phyloP scores from a whole-genome alignment of 1,140 invertebrate genomes.

The Bombus fervidus region DNA sequence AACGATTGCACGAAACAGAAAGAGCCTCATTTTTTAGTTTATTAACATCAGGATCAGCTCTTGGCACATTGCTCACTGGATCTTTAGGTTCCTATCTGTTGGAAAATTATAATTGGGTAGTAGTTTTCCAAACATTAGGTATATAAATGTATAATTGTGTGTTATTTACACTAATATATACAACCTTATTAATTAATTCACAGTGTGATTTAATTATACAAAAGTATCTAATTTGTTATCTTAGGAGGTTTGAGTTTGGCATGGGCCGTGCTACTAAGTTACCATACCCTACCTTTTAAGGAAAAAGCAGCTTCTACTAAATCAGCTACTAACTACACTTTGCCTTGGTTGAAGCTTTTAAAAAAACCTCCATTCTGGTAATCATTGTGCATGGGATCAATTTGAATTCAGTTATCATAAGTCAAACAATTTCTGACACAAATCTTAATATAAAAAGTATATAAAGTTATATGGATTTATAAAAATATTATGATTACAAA shows the following conservation, averaged over 20 bases:
- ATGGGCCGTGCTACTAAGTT: constrained; percentile 83
- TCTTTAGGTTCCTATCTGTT: constrained; percentile 87
- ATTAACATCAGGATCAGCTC: constrained; percentile 86
- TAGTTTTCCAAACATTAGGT: constrained; percentile 88
- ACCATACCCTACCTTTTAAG: constrained; percentile 78
- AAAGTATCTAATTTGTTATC: constrained; percentile 28
- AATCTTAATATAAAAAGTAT: constrained; percentile 15
- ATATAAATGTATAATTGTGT: constrained; percentile 49
- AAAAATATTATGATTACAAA: constrained; percentile 9
- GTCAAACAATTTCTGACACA: constrained; percentile 15
- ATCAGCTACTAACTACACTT: constrained; percentile 69
- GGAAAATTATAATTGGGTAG: constrained; percentile 87
- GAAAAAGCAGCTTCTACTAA: constrained; percentile 68
- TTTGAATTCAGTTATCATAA: constrained; percentile 26
- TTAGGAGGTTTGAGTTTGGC: constrained; percentile 83
- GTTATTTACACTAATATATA: background rate
- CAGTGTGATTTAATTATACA: background rate
- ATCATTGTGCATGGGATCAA: constrained; percentile 58
- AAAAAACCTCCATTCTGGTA: constrained; percentile 85
- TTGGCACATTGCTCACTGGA: constrained; percentile 87
- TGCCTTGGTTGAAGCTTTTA: constrained; percentile 84
- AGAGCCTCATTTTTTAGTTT: constrained; percentile 88
- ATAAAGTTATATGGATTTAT: constrained; percentile 33
- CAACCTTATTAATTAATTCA: background rate
- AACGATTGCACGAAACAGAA: constrained; percentile 86